Percentiles rank a stretch among this genome's conserved stretches.
phyloP scores from a whole-genome alignment of 2,888 invertebrate species.

The Campoplex capitator region DNA sequence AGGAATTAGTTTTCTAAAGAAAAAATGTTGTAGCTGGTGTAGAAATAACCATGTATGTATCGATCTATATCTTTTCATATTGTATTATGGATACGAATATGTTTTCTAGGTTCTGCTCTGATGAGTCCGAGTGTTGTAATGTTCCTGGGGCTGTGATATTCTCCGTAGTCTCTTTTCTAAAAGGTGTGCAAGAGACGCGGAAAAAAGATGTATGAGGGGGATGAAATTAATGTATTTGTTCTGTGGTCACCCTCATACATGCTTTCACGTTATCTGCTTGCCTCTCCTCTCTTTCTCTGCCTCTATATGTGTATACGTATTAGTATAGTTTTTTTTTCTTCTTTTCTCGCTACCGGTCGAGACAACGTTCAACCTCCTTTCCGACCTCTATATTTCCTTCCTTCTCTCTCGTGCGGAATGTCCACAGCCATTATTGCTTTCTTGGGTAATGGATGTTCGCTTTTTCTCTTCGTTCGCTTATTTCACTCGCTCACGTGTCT shows the following conservation, averaged over 20 bases:
- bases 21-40: not conserved
- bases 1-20: not conserved
- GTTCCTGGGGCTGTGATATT: constrained; percentile 5
- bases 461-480: constrained; percentile 54
- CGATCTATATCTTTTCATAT: not conserved
- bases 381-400: constrained; percentile 60
- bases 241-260: constrained; percentile 82
- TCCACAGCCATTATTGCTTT: constrained; percentile 73
- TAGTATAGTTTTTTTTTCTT: constrained; percentile 2
- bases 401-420: constrained; percentile 69
- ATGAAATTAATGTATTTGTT: constrained; percentile 84
- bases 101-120: constrained; percentile 13
- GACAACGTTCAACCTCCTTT: constrained; percentile 52
- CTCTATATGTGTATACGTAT: not conserved
- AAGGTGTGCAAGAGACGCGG: constrained; percentile 55
- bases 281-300: constrained; percentile 53
- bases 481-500: constrained; percentile 44
- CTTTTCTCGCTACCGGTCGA: constrained; percentile 37
- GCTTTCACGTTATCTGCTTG: constrained; percentile 73
- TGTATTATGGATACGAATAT: constrained; percentile 10
- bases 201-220: constrained; percentile 67
- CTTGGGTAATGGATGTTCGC: constrained; percentile 71
- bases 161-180: constrained; percentile 16
- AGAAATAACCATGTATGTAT: not conserved
- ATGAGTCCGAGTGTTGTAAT: constrained; percentile 41